phyloP scores from a whole-genome alignment of 2,888 invertebrate genomes.

The Zaprionus lineosus region DNA sequence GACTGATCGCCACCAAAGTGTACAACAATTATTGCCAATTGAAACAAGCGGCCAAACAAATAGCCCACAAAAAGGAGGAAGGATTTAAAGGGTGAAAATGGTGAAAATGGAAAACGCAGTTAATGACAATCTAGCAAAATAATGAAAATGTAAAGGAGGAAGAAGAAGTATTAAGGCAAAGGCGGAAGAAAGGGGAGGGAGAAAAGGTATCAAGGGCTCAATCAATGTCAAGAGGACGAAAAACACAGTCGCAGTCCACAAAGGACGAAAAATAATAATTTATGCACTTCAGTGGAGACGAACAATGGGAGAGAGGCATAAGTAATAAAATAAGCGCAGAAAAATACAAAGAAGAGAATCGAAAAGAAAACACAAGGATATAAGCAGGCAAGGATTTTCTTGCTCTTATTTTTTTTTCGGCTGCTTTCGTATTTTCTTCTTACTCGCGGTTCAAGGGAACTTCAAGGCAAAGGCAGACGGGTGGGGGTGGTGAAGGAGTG shows the following conservation, averaged over 20 bases:
- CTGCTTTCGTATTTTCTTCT: too few species aligned
- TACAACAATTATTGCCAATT: conserved; percentile 61
- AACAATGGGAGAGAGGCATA: conserved; percentile 35
- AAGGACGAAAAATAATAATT: conserved; percentile 61
- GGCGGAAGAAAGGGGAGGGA: too few species aligned
- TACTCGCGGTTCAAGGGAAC: too few species aligned
- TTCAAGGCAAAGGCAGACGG: conserved; percentile 3
- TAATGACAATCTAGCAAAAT: conserved; percentile 13
- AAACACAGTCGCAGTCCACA: conserved; percentile 48
- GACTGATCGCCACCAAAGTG: conserved; percentile 33
- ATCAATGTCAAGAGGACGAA: conserved; percentile 65
- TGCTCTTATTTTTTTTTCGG: not conserved
- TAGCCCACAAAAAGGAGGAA: conserved; percentile 30
- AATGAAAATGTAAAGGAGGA: conserved; percentile 8
- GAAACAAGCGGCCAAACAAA: conserved; percentile 34
- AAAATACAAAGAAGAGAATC: conserved; percentile 2
- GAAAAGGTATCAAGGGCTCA: conserved; percentile 63
- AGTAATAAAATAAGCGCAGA: not conserved
- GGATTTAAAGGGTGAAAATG: not conserved
- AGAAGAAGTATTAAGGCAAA: conserved; percentile 2
- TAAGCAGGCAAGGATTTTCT: conserved; percentile 8
- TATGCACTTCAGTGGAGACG: conserved; percentile 60
- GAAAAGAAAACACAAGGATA: not conserved
- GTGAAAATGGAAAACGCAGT: not conserved
- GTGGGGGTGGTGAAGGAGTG: not conserved